phyloP scores from a whole-genome alignment of 2,797 vertebrate genomes.

The Hirundo rustica region DNA sequence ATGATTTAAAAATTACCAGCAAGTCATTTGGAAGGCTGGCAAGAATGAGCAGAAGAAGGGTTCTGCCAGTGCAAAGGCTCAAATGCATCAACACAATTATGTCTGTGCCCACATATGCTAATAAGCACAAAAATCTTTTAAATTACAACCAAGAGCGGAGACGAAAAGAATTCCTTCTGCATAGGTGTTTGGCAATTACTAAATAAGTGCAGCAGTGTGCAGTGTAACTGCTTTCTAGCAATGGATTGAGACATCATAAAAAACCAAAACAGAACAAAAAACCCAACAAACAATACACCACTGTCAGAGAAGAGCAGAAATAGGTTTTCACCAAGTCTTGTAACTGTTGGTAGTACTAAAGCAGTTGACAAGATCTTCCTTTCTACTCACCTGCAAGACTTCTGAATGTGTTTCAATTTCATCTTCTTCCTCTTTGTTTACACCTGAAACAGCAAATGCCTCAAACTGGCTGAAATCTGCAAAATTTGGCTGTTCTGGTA shows the following conservation, averaged over 20 bases:
- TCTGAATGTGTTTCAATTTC: conserved; percentile 88
- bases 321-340: background rate
- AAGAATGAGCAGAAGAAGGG: background rate
- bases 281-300: background rate
- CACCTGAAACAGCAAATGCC: conserved; percentile 85
- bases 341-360: background rate
- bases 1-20: background rate
- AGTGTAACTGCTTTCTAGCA: background rate
- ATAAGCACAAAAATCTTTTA: background rate
- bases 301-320: background rate
- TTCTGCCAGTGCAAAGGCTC: background rate
- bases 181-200: background rate
- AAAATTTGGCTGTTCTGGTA: conserved; percentile 98
- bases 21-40: background rate
- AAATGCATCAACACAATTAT: background rate
- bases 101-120: background rate
- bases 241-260: background rate
- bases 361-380: background rate
- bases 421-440: conserved; percentile 83
- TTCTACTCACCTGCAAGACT: conserved; percentile 80
- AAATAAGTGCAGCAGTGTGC: background rate
- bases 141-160: background rate
- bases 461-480: conserved; percentile 99
- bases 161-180: background rate
- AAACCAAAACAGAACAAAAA: background rate